Base-by-base conservation (phyloP, 2,113 vertebrate species). In the Fulmarus glacialis region DNA sequence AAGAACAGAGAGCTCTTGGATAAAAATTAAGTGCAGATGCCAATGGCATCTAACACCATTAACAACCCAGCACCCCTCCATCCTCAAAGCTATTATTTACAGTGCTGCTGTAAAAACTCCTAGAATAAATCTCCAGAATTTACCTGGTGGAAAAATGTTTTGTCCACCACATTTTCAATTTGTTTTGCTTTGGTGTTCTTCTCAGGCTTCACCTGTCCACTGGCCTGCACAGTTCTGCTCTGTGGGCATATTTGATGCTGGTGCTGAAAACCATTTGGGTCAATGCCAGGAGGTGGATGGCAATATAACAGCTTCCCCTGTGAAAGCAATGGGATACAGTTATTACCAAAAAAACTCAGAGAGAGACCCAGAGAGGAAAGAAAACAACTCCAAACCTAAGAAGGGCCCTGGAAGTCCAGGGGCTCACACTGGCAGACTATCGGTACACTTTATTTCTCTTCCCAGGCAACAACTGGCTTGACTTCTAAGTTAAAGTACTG, bases 291-390 rank as follows among this genome's bases (percentile, higher is more conserved):
- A 75, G 99, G 99, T 62, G 99, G 98, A 45, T 99, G 99, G 95
- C 99, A 99, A 88, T 99, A 99, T 5, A 99, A 98, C 38, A 99
- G 98, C 82, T 99, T 99, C 12, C 99, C 99, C 99, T 99, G 93
- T 36, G 42, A 89, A 72, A 74, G 82, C 40, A 60, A 42, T 1
- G 8, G 20, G 30, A 50, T 8, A 17, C 12, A 70, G 15, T 52
- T 38, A 70, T 15, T 15, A 74, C 7, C 27, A n/a, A 48, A 58
- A 42, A 42, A 40, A 26, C 1, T 72, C 2, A 0, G 24, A 58
- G 45, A 55, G 9, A 70, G 6, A 36, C 32, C 6, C 52, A 52
- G 8, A 89, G 27, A 82, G 11, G 19, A 89, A 67, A 78, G 56
- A 82, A 77, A 71, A 84, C 42, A 74, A 59, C 7, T 56, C 40